Conservation (phyloP, 2,888 invertebrate species). For the Apantesis nais region DNA sequence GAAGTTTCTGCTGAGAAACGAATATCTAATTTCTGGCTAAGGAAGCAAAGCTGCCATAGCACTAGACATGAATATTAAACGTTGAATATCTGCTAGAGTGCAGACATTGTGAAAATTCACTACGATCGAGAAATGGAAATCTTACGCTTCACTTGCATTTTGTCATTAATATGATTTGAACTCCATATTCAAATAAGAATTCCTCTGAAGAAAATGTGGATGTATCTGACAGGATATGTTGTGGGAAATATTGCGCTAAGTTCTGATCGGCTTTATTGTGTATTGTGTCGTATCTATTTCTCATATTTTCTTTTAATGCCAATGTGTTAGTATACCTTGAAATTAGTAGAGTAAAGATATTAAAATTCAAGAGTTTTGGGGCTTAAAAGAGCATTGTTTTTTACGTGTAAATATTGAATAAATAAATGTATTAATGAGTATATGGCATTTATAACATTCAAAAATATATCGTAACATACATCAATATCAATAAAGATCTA, state of each 20-base stretch:
- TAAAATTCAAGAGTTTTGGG: neutral
- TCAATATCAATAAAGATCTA: too few relatives aligned
- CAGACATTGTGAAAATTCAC: constrained; percentile 75
- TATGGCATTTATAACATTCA: too few relatives aligned
- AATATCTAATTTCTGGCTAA: constrained; percentile 72
- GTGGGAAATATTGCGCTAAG: constrained; percentile 30
- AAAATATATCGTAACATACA: too few relatives aligned
- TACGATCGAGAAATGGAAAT: constrained; percentile 73
- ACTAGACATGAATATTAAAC: constrained; percentile 77
- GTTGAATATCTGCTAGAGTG: constrained; percentile 68
- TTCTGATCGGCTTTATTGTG: constrained; percentile 24
- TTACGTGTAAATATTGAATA: neutral
- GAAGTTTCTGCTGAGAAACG: constrained; percentile 63
- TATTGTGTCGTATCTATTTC: constrained; percentile 21
- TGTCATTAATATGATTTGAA: constrained; percentile 76
- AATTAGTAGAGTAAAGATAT: neutral
- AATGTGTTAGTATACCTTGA: constrained; percentile 4
- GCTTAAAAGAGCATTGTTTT: neutral
- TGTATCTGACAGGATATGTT: constrained; percentile 39
- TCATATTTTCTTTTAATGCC: constrained; percentile 19
- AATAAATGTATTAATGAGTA: too few relatives aligned
- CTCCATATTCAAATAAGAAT: constrained; percentile 57
- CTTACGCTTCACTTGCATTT: constrained; percentile 70
- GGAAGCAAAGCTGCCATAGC: constrained; percentile 65
- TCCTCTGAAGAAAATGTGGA: constrained; percentile 33